These are phyloP conservation scores for Andricus curvator DNA, from an alignment of 2,888 invertebrate genomes.

Conservation along the genomic window DNA sequence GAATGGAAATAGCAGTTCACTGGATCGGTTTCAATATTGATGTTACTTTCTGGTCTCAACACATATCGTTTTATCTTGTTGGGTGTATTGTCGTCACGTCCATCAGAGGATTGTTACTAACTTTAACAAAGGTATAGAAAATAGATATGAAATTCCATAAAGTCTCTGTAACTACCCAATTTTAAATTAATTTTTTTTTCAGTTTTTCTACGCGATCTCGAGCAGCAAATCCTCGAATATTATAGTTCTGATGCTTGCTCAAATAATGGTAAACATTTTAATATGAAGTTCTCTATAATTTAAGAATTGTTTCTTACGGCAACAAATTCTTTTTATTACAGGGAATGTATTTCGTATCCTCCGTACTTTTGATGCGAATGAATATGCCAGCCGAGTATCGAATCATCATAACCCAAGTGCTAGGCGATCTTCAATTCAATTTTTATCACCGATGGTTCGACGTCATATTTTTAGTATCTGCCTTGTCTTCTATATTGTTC, in stretches of 20 bases:
- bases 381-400: constrained; percentile 99
- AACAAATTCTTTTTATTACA: constrained; percentile 70
- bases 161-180: not conserved
- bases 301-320: not conserved
- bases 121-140: constrained; percentile 92
- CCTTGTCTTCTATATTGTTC: constrained; percentile 96
- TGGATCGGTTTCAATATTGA: constrained; percentile 98
- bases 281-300: constrained; percentile 8
- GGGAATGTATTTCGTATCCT: constrained; percentile 99
- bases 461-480: constrained; percentile 98
- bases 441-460: constrained; percentile 99
- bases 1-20: constrained; percentile 97
- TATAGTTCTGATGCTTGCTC: constrained; percentile 96
- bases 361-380: constrained; percentile 98
- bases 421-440: constrained; percentile 98
- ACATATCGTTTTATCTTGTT: constrained; percentile 97
- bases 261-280: constrained; percentile 90
- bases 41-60: constrained; percentile 99
- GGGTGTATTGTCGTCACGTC: constrained; percentile 99
- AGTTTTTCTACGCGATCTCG: constrained; percentile 99
- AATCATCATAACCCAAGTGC: constrained; percentile 93
- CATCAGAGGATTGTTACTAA: constrained; percentile 95
- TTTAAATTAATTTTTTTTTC: constrained; percentile 65
- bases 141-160: not conserved
- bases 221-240: constrained; percentile 99